Conservation (phyloP, 2,113 vertebrate species). For the Apteryx mantelli region DNA sequence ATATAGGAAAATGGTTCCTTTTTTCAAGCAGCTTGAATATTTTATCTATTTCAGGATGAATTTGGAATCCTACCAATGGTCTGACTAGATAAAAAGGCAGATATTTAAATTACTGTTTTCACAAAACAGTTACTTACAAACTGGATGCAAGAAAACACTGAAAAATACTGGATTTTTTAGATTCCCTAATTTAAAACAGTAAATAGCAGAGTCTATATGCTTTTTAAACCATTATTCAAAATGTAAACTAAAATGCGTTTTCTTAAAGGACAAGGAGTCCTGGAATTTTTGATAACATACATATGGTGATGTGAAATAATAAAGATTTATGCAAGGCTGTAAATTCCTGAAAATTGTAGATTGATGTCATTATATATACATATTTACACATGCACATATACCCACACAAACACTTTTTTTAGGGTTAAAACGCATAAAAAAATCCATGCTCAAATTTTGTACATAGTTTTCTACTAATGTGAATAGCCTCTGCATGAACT, state of each 20-base stretch:
- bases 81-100: background rate
- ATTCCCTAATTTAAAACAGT: background rate
- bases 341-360: background rate
- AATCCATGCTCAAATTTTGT: background rate
- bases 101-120: background rate
- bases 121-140: background rate
- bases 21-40: background rate
- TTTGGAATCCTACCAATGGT: background rate
- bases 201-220: background rate
- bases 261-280: conserved; percentile 28
- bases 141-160: background rate
- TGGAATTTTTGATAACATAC: conserved; percentile 18
- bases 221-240: conserved; percentile 18
- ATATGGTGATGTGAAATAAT: background rate
- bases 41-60: background rate
- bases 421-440: background rate
- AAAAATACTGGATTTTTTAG: background rate
- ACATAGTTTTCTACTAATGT: background rate
- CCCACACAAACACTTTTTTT: background rate
- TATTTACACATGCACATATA: background rate
- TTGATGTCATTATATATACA: background rate
- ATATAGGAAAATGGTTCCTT: background rate
- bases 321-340: background rate
- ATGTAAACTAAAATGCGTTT: background rate
- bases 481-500: background rate